Conservation (phyloP, 2,797 vertebrate genomes). For the Rallus crepitans region DNA sequence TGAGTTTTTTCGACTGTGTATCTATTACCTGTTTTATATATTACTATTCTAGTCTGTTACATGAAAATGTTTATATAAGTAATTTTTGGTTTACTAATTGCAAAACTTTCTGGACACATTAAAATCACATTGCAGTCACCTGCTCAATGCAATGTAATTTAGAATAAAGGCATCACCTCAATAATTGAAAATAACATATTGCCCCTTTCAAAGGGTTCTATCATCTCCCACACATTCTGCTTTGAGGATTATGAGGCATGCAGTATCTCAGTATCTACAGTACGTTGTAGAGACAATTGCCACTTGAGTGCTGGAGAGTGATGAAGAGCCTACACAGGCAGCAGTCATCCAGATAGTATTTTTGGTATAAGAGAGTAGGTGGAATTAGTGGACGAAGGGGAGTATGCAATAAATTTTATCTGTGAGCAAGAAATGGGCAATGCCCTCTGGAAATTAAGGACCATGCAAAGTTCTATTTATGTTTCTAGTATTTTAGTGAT, state of each 20-base stretch:
- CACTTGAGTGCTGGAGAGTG: background rate
- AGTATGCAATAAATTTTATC: background rate
- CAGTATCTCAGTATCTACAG: no score
- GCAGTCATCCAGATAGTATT: slow-evolving; percentile 6
- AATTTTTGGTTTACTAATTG: background rate
- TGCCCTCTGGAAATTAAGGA: background rate
- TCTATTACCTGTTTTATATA: background rate
- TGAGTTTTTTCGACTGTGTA: background rate
- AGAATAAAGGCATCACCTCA: background rate
- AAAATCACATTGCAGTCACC: background rate
- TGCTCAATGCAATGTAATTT: background rate
- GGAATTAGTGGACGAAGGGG: slow-evolving; percentile 17
- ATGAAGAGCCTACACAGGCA: slow-evolving; percentile 29
- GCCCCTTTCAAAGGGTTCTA: background rate
- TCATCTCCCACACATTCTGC: slow-evolving; percentile 23
- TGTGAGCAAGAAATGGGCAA: background rate
- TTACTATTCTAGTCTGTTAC: background rate
- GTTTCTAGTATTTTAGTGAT: background rate
- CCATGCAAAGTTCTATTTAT: background rate
- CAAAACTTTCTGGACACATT: background rate
- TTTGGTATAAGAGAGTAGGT: slow-evolving; percentile 26
- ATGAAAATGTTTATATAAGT: background rate
- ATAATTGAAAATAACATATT: slow-evolving; percentile 40
- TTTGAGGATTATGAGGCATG: slow-evolving; percentile 36
- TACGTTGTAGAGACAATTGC: slow-evolving; percentile 29